phyloP scores from a whole-genome alignment of 37 sponge, comb jelly and placozoan species.

The Mnemiopsis leidyi region DNA sequence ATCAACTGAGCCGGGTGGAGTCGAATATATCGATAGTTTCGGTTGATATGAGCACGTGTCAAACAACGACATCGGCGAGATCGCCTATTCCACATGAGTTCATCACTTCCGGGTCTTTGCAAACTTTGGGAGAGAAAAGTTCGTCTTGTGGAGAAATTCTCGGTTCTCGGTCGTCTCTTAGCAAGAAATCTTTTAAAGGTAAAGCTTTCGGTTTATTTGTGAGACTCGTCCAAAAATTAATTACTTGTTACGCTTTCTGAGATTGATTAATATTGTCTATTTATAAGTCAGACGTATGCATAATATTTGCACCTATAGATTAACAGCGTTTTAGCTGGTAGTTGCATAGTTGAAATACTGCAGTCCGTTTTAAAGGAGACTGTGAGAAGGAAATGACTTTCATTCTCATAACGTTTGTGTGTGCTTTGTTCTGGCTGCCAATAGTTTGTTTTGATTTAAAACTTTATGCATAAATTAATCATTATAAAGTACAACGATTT shows the following conservation, averaged over 20 bases:
- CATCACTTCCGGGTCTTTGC: not conserved
- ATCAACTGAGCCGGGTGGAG: not conserved
- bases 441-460: too few relatives aligned
- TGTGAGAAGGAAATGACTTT: not conserved
- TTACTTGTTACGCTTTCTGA: too few relatives aligned
- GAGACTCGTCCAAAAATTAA: too few relatives aligned
- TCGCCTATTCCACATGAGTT: not conserved
- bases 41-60: not conserved
- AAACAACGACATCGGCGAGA: not conserved
- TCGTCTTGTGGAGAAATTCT: not conserved
- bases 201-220: not conserved
- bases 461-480: too few relatives aligned
- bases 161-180: conserved; percentile 2
- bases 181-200: not conserved
- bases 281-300: not conserved
- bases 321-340: not conserved
- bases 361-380: not conserved
- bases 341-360: not conserved
- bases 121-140: not conserved
- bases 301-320: not conserved
- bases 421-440: not conserved
- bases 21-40: not conserved
- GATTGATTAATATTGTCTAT: too few relatives aligned
- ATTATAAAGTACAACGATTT: too few relatives aligned
- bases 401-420: not conserved